Evolutionary conservation across 2,797 vertebrate species (phyloP), one percentile per base, ranked within the genome.

Genomic region (Falco naumanni): DNA sequence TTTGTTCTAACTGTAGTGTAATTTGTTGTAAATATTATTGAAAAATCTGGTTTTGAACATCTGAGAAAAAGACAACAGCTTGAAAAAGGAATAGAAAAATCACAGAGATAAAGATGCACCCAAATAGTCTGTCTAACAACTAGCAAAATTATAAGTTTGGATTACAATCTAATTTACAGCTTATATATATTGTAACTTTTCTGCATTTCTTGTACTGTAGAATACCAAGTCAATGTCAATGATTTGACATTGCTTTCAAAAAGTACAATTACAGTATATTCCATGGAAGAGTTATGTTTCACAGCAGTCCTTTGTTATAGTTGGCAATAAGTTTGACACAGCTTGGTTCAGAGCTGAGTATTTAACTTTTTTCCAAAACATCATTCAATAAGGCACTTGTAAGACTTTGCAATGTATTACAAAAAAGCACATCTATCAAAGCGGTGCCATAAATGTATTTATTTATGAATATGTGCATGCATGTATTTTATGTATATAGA

Each of bases 191-290:
- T 89, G 54, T 94, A 97, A 96, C 93, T 96, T 91, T 45, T 68
- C 48, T 93, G 92, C 34, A 70, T 80, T 96, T 92, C 59, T 57
- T 75, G 47, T 29, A 63, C 74, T 19, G 29, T 68, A 80, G 95
- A 97, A 93, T 84, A 84, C 79, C 71, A 66, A 93, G 87, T 74
- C 34, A 28, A 74, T 88, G 93, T 77, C 96, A 96, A 76, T 77
- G 95, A 94, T 96, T 89, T 96, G 91, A 90, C 95, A 94, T 54
- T 70, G 88, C 92, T 92, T 95, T 95, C 92, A 92, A 66, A 75
- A 92, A 94, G 87, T 33, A 83, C 91, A 94, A 95, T 96, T 89
- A 87, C 20, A 75, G 64, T 87, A 76, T 69, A 70, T 93, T 94
- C 83, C 6, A 1, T 53, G 21, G 63, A 76, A 96, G 85, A 84